These are phyloP conservation scores for Tarsius wallacei DNA, from an alignment of 2,797 vertebrate genomes.

Conservation along the genomic window DNA sequence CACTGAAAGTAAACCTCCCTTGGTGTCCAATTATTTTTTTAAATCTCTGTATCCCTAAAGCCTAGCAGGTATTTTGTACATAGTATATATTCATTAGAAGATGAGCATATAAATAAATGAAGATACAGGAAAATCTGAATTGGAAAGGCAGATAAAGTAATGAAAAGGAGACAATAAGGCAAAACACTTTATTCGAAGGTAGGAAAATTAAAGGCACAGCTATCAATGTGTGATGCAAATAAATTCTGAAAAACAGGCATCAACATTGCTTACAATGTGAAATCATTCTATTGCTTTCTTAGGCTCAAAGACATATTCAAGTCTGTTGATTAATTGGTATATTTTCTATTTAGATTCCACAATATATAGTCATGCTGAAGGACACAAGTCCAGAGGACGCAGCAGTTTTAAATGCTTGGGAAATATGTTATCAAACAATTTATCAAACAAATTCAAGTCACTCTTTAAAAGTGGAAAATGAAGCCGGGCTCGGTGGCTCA, in stretches of 20 bases:
- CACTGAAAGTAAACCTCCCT: neutral
- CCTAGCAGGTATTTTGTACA: neutral
- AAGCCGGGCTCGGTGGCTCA: too few relatives aligned
- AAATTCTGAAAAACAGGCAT: neutral
- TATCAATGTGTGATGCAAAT: neutral
- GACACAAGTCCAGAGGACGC: neutral
- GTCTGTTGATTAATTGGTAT: neutral
- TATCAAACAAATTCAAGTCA: slow-evolving; percentile 8
- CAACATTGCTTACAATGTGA: neutral
- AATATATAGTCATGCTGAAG: neutral
- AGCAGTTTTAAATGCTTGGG: neutral
- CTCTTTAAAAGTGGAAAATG: slow-evolving; percentile 61
- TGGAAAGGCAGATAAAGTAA: neutral
- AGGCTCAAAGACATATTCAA: neutral
- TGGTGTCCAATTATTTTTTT: neutral
- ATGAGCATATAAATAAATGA: neutral
- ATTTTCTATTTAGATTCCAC: neutral
- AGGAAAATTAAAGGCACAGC: neutral
- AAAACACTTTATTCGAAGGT: neutral
- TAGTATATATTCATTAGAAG: neutral
- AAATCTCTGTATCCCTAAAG: neutral
- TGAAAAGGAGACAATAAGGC: neutral
- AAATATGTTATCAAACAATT: slow-evolving; percentile 4
- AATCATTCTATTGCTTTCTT: neutral
- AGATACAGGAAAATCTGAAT: neutral